These are phyloP conservation scores for Ophion ellenae DNA, from an alignment of 2,888 invertebrate species.

Conservation along the genomic window DNA sequence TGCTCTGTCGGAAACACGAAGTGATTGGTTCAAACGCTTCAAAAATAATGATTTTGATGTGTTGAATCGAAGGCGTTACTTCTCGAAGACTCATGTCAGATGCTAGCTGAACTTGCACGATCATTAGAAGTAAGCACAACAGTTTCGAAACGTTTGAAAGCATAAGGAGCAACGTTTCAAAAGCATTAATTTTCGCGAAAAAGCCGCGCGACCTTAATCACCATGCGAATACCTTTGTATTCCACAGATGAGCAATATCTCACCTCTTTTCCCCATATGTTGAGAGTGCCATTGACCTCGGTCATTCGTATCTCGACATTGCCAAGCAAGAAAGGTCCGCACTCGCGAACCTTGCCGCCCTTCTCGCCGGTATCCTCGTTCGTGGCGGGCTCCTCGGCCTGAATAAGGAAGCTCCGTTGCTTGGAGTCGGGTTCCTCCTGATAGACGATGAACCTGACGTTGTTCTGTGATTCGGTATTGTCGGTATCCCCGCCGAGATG, in stretches of 20 bases:
- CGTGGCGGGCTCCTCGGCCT: slow-evolving; percentile 71
- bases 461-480: slow-evolving; percentile 70
- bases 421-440: slow-evolving; percentile 77
- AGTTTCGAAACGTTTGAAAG: too few relatives aligned
- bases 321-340: slow-evolving; percentile 81
- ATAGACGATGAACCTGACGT: slow-evolving; percentile 79
- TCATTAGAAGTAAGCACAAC: too few relatives aligned
- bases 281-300: slow-evolving; percentile 81
- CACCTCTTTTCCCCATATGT: slow-evolving; percentile 82
- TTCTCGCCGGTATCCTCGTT: slow-evolving; percentile 58
- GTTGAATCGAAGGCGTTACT: too few relatives aligned
- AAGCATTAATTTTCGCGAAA: too few relatives aligned
- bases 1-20: too few relatives aligned
- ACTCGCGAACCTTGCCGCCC: slow-evolving; percentile 75
- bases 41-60: too few relatives aligned
- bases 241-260: neutral
- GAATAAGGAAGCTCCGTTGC: slow-evolving; percentile 80
- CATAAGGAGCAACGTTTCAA: too few relatives aligned
- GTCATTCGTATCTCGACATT: slow-evolving; percentile 82
- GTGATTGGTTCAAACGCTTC: too few relatives aligned
- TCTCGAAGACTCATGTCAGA: too few relatives aligned
- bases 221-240: too few relatives aligned
- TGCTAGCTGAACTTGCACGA: too few relatives aligned
- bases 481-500: slow-evolving; percentile 52
- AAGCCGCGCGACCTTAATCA: too few relatives aligned